These are phyloP conservation scores for Steatocranus sp. DNA, from an alignment of 2,797 vertebrate species.

Conservation along the genomic window DNA sequence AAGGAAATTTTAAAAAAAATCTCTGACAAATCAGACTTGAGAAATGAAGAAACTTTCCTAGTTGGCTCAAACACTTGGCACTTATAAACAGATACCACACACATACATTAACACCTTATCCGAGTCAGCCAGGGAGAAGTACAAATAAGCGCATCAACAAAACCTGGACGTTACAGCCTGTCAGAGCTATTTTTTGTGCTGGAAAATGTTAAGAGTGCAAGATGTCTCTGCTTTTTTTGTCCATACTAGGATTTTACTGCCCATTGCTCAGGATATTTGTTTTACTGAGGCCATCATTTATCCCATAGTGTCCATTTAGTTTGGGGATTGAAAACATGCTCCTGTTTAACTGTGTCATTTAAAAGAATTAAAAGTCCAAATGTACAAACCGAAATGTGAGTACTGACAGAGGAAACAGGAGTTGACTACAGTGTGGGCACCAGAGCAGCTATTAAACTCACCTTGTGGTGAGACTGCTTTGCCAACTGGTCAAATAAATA, in stretches of 20 bases:
- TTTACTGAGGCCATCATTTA: background rate
- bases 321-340: background rate
- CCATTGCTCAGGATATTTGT: background rate
- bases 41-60: conserved; percentile 44
- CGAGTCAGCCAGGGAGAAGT: background rate
- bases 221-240: background rate
- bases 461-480: background rate
- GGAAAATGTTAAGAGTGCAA: background rate
- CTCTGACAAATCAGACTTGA: conserved; percentile 53
- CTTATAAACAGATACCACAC: conserved; percentile 25
- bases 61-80: conserved; percentile 33
- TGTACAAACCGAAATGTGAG: background rate
- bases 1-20: conserved; percentile 38
- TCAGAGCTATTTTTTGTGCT: background rate
- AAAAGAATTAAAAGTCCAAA: background rate
- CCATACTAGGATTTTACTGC: background rate
- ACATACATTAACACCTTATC: conserved; percentile 26
- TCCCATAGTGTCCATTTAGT: background rate
- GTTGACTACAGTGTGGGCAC: background rate
- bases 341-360: background rate
- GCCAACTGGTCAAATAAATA: background rate
- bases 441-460: background rate
- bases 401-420: background rate
- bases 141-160: background rate
- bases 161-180: background rate